Base-by-base conservation (phyloP, 2,113 vertebrate genomes). In the Bos indicus region DNA sequence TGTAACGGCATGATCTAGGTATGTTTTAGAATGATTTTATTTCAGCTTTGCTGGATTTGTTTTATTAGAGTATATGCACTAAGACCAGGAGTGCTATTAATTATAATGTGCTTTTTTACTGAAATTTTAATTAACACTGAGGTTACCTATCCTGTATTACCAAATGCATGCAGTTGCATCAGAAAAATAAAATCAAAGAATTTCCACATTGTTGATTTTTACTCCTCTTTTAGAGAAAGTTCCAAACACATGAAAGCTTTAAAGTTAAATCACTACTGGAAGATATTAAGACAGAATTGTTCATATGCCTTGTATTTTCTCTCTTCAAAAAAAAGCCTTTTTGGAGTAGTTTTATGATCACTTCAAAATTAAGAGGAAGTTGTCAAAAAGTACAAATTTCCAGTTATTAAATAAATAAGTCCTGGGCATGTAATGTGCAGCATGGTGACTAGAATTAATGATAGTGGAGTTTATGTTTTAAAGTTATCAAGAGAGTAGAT, bases 161-260 rank as follows among this genome's bases (percentile, higher is more conserved):
- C 56, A 96, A 97, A 46, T 15, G 78, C 48, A 28, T 21, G n/a
- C 23, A 8, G 78, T 21, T 93, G 16, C 25, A 86, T n/a, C 16
- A 40, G 30, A 96, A 90, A 40, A 80, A 94, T 56, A 96, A 78
- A 67, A 59, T 67, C 17, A 62, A 96, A 92, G 51, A 90, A 83
- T 80, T 67, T 91, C 21, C 14, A 67, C 30, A 36, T 36, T 94
- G 43, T 19, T 94, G 15, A 67, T 52, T 91, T 93, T 89, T 52
- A 82, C 26, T 71, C 17, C 12, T 95, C 56, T 84, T 94, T 94
- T 85, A 86, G 5, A 74, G 26, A 6, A 90, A 57, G 13, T 94
- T 90, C 12, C 23, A 33, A 89, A 88, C 46, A 19, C 26, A 25
- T 21, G 19, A 89, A 60, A 77, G 16, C 60, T 83, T 88, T 36